phyloP scores from a whole-genome alignment of 1,140 invertebrate genomes.

The Pseudomyrmex flavicornis region DNA sequence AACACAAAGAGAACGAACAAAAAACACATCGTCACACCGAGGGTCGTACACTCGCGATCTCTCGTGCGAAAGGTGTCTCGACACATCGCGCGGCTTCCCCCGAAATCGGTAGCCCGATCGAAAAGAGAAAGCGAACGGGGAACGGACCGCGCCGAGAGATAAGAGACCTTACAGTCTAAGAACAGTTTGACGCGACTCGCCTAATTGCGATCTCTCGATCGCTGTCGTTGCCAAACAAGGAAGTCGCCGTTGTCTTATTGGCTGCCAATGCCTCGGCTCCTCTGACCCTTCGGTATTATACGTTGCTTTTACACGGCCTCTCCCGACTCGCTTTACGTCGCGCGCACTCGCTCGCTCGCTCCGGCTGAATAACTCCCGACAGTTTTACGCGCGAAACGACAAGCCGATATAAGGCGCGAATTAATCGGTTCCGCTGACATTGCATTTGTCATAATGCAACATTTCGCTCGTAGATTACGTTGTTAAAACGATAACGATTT shows the following conservation, averaged over 20 bases:
- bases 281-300: constrained; percentile 66
- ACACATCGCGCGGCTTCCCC: constrained; percentile 46
- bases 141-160: too few relatives aligned
- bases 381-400: constrained; percentile 24
- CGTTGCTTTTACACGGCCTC: constrained; percentile 53
- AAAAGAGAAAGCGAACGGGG: constrained; percentile 76
- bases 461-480: constrained; percentile 11
- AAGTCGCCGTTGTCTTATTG: constrained; percentile 72
- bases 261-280: constrained; percentile 60
- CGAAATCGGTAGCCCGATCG: constrained; percentile 69
- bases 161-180: constrained; percentile 67
- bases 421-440: constrained; percentile 19
- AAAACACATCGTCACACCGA: neutral
- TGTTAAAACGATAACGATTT: neutral
- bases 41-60: constrained; percentile 9
- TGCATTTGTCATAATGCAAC: constrained; percentile 17
- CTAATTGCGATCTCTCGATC: constrained; percentile 77
- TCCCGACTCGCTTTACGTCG: neutral
- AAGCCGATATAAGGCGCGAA: constrained; percentile 15
- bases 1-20: neutral
- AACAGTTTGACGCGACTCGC: constrained; percentile 76
- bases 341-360: neutral
- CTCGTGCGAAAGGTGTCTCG: constrained; percentile 22
- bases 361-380: constrained; percentile 44
- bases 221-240: constrained; percentile 75